A percentile compares a stretch with the other conserved stretches of the same genome.
Conservation (phyloP, 2,797 vertebrate species). For the Rhadinocentrus ornatus region DNA sequence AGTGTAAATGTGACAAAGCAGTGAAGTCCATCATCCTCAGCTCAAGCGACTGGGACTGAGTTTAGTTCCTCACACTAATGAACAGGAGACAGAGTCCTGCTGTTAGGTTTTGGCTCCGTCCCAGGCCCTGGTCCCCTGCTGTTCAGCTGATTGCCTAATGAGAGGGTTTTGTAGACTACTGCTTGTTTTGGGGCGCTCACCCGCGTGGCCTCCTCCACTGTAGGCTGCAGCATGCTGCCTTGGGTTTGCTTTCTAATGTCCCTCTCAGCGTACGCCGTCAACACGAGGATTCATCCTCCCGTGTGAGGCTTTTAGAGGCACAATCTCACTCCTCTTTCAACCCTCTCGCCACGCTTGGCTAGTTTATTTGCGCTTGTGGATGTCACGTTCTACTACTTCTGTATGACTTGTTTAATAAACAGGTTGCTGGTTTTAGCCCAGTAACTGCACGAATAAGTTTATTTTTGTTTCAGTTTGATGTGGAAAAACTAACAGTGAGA, state of each 20-base stretch:
- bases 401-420: background rate
- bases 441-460: no score
- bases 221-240: background rate
- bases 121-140: slow-evolving; percentile 4
- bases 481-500: background rate
- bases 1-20: background rate
- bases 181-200: background rate
- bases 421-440: no score
- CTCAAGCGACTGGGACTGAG: slow-evolving; percentile 1
- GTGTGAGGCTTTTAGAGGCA: background rate
- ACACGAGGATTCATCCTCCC: background rate
- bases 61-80: slow-evolving; percentile 13
- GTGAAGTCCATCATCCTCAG: slow-evolving; percentile 2
- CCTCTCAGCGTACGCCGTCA: background rate
- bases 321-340: background rate
- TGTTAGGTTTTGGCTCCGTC: background rate
- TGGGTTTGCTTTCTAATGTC: background rate
- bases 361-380: background rate
- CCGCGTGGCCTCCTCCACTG: background rate
- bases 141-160: slow-evolving; percentile 31
- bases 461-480: background rate
- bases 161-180: slow-evolving; percentile 4
- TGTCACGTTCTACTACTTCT: background rate
- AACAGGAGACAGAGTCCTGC: background rate
- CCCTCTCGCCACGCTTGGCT: background rate